Evolutionary conservation across 2,888 invertebrate species (phyloP).

Genomic region (Cordilura impudica): DNA sequence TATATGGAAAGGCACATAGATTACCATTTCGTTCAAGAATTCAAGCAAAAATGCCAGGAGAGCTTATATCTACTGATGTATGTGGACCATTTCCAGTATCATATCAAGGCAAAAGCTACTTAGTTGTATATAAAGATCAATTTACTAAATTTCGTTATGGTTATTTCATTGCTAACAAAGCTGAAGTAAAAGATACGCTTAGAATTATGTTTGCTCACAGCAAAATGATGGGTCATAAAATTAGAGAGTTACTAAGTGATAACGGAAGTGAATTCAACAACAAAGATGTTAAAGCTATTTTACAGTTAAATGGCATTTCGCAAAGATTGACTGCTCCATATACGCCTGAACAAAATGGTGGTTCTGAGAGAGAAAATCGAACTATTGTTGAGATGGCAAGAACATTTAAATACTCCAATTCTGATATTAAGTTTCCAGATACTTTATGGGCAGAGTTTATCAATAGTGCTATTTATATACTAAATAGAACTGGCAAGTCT

Average conservation of each 20-base stretch:
- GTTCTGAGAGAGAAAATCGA: not conserved
- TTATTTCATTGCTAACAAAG: not conserved
- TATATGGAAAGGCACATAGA: slow-evolving; percentile 28
- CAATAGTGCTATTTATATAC: not conserved
- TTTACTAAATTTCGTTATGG: slow-evolving; percentile 7
- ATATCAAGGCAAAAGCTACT: slow-evolving; percentile 25
- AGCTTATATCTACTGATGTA: slow-evolving; percentile 39
- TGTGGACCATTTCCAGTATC: slow-evolving; percentile 33
- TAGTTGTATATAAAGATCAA: slow-evolving; percentile 36
- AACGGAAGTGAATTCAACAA: slow-evolving; percentile 11
- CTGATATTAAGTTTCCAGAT: too few species aligned
- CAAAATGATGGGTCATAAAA: not conserved
- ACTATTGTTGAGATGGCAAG: not conserved
- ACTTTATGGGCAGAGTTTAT: too few species aligned
- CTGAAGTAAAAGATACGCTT: not conserved
- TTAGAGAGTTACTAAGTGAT: not conserved
- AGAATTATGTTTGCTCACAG: not conserved
- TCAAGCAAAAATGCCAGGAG: slow-evolving; percentile 19
- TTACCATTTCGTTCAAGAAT: slow-evolving; percentile 19
- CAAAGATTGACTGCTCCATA: slow-evolving; percentile 1
- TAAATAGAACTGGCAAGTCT: slow-evolving; percentile 13
- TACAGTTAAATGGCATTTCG: not conserved
- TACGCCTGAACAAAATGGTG: not conserved
- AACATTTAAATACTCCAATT: slow-evolving; percentile 1
- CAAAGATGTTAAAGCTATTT: not conserved